Evolutionary conservation across 2,113 vertebrate genomes (phyloP).

Genomic region (Aramus guarauna): DNA sequence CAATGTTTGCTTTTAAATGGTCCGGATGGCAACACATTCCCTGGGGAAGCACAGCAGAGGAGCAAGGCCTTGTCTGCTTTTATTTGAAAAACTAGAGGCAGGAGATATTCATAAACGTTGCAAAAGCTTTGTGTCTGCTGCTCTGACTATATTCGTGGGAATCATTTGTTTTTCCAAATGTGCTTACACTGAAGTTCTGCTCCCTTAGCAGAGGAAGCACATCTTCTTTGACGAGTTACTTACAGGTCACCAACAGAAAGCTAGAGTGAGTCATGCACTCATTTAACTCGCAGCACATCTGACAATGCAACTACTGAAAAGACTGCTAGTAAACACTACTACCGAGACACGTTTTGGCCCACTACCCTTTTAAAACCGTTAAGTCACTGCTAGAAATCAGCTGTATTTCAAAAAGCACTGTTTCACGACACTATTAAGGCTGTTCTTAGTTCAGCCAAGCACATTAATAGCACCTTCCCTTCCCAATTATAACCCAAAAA

Average conservation of each 20-base stretch:
- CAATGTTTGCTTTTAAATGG: constrained; percentile 39
- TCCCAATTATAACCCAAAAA: background rate
- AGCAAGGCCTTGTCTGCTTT: background rate
- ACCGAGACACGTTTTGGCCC: background rate
- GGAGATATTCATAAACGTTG: background rate
- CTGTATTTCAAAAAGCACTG: background rate
- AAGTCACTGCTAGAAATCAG: background rate
- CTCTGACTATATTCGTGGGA: background rate
- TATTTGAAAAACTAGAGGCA: background rate
- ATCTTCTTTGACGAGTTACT: background rate
- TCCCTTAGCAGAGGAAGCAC: background rate
- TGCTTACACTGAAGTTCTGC: background rate
- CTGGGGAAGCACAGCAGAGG: background rate
- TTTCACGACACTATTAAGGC: background rate
- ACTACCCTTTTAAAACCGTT: background rate
- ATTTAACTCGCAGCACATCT: background rate
- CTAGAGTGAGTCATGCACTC: constrained; percentile 1
- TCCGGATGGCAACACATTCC: constrained; percentile 14
- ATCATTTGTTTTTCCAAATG: background rate
- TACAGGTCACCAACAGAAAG: constrained; percentile 19
- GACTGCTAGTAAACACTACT: constrained; percentile 2
- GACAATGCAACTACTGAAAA: background rate
- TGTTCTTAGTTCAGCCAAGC: background rate
- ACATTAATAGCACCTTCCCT: background rate
- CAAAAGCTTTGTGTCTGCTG: constrained; percentile 14